Evolutionary conservation across 2,113 vertebrate genomes (phyloP), one percentile per base, ranked within the genome.

Genomic region (Cyprinodon brontotheroides): DNA sequence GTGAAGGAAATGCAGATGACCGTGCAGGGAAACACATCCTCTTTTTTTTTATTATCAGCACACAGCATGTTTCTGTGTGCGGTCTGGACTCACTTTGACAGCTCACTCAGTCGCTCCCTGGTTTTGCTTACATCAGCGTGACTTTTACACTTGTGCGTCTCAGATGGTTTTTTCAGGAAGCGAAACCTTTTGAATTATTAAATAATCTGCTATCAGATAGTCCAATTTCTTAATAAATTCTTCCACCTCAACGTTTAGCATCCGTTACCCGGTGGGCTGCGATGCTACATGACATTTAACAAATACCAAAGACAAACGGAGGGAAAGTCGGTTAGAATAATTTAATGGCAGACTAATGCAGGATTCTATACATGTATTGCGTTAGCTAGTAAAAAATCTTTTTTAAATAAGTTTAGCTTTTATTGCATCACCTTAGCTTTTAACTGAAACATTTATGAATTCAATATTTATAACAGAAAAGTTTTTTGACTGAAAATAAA

Each of bases 81-180:
- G 45, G 72, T 60, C 59, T 47, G 4, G 8, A 6, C 47, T 63
- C 20, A 12, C 45, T 68, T 65, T 68, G 40, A 71, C 70, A 9
- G 14, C 75, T 72, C 61, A 22, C 41, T 64, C 17, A 0, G 41
- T 20, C 7, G 15, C 1, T 6, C 47, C 12, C 41, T 61, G 29
- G 62, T 64, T 62, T 47, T 68, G 81, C 82, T 85, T 48, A 79
- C 73, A 22, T 85, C 87, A 43, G 86, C 83, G 66, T 50, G 47
- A 68, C 57, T 62, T 74, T 7, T 1, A n/a, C 61, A 48, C 6
- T 60, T 66, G 68, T 67, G 70, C 75, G 36, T 57, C 13, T 83
- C n/a, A 72, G 36, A 78, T n/a, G 59, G 59, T 72, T 68, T 63
- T 69, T 53, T 68, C 69, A 78, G 72, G 72, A 73, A 68, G 64